These are phyloP conservation scores for Ischnura elegans DNA, from an alignment of 2,888 invertebrate genomes.

Conservation along the genomic window DNA sequence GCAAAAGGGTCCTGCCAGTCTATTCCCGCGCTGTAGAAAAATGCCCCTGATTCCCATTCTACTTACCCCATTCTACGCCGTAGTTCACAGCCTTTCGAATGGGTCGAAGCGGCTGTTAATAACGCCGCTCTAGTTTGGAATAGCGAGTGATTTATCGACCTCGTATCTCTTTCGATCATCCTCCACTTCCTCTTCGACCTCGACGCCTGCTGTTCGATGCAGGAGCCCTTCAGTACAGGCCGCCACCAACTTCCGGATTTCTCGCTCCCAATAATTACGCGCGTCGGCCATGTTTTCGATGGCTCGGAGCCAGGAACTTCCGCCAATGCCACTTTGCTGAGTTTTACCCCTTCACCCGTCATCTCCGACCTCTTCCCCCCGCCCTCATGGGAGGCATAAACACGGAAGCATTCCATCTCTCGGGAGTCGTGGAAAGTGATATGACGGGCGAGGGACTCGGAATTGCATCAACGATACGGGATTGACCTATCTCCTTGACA, in stretches of 20 bases:
- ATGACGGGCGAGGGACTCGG: too few relatives aligned
- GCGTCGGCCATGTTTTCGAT: conserved; percentile 41
- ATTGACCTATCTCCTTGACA: too few relatives aligned
- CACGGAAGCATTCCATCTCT: conserved; percentile 29
- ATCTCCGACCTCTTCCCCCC: not conserved
- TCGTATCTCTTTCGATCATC: conserved; percentile 53
- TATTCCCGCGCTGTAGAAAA: too few relatives aligned
- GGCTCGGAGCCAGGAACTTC: conserved; percentile 22
- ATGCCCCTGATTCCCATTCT: not conserved
- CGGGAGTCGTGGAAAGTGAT: conserved; percentile 9
- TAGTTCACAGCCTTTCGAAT: conserved; percentile 17
- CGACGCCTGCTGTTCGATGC: not conserved
- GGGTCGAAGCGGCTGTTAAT: conserved; percentile 60
- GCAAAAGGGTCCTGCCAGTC: too few relatives aligned
- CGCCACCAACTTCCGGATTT: conserved; percentile 53
- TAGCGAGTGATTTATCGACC: conserved; percentile 60
- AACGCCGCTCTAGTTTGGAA: conserved; percentile 42
- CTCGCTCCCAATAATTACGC: conserved; percentile 61
- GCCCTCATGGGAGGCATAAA: not conserved
- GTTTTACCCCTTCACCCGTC: not conserved
- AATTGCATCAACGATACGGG: too few relatives aligned
- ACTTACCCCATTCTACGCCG: not conserved
- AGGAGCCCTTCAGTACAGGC: conserved; percentile 6
- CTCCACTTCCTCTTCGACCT: not conserved
- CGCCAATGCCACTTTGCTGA: not conserved